Conservation (phyloP, 2,888 invertebrate species). For the Brassicogethes aeneus region DNA sequence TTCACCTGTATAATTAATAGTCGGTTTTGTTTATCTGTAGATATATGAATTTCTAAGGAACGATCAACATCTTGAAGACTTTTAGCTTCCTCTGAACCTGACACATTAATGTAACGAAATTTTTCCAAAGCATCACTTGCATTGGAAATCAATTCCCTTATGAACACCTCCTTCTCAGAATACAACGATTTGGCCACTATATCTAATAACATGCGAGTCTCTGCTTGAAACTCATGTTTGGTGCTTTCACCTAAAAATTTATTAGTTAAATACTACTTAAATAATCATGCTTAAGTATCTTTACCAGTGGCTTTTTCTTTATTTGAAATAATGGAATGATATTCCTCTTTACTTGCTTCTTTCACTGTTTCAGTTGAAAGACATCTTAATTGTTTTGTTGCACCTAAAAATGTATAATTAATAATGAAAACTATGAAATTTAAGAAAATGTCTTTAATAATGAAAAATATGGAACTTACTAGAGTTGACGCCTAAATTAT, state of each 20-base stretch:
- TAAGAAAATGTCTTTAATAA: too few species aligned
- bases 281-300: slow-evolving; percentile 4
- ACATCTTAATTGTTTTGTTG: too few species aligned
- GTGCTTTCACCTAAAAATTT: slow-evolving; percentile 44
- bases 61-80: slow-evolving; percentile 52
- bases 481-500: too few species aligned
- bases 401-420: too few species aligned
- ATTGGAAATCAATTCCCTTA: slow-evolving; percentile 92
- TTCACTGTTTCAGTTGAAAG: too few species aligned
- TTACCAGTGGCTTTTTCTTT: slow-evolving; percentile 51
- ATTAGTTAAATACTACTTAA: background rate
- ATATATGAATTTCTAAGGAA: slow-evolving; percentile 77
- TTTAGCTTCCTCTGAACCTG: slow-evolving; percentile 40
- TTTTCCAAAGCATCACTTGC: slow-evolving; percentile 97
- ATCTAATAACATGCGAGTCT: slow-evolving; percentile 89
- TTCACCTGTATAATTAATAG: slow-evolving; percentile 76
- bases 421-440: too few species aligned
- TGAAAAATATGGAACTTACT: too few species aligned
- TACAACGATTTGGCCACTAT: slow-evolving; percentile 96
- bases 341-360: slow-evolving; percentile 41
- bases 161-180: slow-evolving; percentile 96
- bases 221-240: slow-evolving; percentile 91
- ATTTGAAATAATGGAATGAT: slow-evolving; percentile 52
- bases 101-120: slow-evolving; percentile 68
- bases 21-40: slow-evolving; percentile 77